Conservation (phyloP, 2,797 vertebrate genomes). For the Xyrichtys novacula region DNA sequence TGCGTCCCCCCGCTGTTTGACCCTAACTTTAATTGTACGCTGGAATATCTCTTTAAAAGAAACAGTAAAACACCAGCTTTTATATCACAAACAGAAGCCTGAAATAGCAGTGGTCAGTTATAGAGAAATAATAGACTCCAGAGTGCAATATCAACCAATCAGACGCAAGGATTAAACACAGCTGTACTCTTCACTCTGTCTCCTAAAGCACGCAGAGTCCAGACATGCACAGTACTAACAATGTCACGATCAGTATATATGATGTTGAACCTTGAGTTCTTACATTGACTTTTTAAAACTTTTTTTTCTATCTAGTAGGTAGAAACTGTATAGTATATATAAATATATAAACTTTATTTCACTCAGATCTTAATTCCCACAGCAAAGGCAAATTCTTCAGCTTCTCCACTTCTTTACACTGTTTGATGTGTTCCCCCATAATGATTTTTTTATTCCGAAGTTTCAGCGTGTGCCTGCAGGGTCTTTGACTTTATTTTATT, state of each 20-base stretch:
- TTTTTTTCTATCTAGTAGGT: neutral
- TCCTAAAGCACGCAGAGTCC: neutral
- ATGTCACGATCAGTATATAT: neutral
- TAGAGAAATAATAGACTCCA: neutral
- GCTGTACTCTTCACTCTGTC: neutral
- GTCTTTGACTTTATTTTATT: conserved; percentile 75
- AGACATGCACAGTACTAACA: conserved; percentile 5
- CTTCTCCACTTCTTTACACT: conserved; percentile 62
- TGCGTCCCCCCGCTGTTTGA: no score
- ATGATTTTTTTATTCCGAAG: conserved; percentile 78
- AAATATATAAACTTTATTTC: neutral
- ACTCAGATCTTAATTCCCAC: conserved; percentile 76
- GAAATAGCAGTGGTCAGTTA: neutral
- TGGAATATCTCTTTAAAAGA: no score
- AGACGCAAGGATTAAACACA: neutral
- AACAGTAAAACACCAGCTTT: no score
- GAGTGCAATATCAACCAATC: neutral
- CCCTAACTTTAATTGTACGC: no score
- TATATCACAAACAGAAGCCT: no score
- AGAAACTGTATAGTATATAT: conserved; percentile 11
- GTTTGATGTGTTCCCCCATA: conserved; percentile 79
- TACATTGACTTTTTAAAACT: conserved; percentile 46
- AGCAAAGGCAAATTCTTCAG: conserved; percentile 73
- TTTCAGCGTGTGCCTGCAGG: conserved; percentile 76
- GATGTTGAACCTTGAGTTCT: conserved; percentile 42